Conservation (phyloP, 2,888 invertebrate genomes). For the Lasioglossum villosulum region DNA sequence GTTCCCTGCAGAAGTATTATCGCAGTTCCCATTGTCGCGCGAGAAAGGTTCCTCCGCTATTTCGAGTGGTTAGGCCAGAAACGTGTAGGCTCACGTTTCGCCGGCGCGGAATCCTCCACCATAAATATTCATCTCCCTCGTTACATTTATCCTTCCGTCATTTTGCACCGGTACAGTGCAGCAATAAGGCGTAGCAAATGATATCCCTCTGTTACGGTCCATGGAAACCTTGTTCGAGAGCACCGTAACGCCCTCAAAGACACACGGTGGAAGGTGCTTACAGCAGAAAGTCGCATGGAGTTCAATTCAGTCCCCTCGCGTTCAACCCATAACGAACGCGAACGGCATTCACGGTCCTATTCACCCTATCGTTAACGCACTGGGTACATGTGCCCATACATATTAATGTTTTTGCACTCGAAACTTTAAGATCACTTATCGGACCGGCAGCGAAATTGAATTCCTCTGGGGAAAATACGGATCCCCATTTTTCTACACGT, state of each 20-base stretch:
- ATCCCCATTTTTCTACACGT: neutral
- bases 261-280: constrained; percentile 43
- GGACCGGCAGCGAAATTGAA: neutral
- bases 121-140: constrained; percentile 76
- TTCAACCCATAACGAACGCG: constrained; percentile 22
- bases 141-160: constrained; percentile 72
- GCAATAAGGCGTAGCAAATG: constrained; percentile 42
- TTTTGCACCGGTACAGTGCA: constrained; percentile 61
- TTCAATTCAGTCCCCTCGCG: constrained; percentile 54
- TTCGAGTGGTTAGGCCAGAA: constrained; percentile 35
- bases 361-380: constrained; percentile 3
- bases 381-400: neutral
- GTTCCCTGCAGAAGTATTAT: constrained; percentile 20
- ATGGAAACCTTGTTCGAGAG: constrained; percentile 57
- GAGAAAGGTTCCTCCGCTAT: constrained; percentile 39
- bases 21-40: constrained; percentile 26
- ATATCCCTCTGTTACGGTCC: constrained; percentile 57
- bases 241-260: constrained; percentile 49
- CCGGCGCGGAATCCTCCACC: constrained; percentile 36
- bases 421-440: constrained; percentile 12
- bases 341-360: constrained; percentile 19
- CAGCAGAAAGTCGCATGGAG: constrained; percentile 36
- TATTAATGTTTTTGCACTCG: constrained; percentile 16
- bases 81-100: constrained; percentile 43
- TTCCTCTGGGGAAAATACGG: neutral